Evolutionary conservation across 2,888 invertebrate genomes (phyloP), one percentile per base, ranked within the genome.

Genomic region (Rhingia rostrata): DNA sequence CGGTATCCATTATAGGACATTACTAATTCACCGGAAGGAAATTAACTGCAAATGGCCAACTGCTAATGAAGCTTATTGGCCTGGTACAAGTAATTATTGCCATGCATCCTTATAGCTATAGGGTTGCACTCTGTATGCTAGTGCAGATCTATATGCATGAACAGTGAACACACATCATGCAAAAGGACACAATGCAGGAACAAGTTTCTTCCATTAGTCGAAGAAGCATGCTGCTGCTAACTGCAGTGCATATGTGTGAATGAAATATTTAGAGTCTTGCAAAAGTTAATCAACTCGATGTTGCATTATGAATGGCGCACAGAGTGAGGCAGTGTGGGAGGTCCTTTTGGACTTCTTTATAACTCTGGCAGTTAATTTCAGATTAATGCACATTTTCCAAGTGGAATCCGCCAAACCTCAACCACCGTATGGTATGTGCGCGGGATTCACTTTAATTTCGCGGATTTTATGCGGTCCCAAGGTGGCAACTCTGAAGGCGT

Each of bases 121-220:
- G n/a, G n/a, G 30, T 41, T 35, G 49, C 39, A n/a, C 12, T 12
- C 67, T 67, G 67, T 66, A 47, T 39, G 66, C 73, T 54, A 66
- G 54, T 41, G 41, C 41, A n/a, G 22, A 22, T 22, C 22, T 22
- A 22, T 22, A 47, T 51, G 51, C 45, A 30, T 12, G 35, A 45
- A 35, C 10, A 1, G 58, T 14, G 54, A 39, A 51, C 14, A 35
- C 45, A 64, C 64, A 67, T 53, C 75, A 58, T 81, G 69, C 56
- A 67, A 74, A 69, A 81, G 74, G 61, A 74, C 74, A 74, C 63
- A 74, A 80, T 79, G 74, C 74, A 81, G 41, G 51, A 79, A 80
- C 84, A 80, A 64, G 84, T 54, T 69, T 84, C 80, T 66, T 84
- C 84, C 84, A 80, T 84, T 84, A 80, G 80, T 64, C 56, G 22